Evolutionary conservation across 1,140 invertebrate genomes (phyloP).

Genomic region (Belonocnema kinseyi): DNA sequence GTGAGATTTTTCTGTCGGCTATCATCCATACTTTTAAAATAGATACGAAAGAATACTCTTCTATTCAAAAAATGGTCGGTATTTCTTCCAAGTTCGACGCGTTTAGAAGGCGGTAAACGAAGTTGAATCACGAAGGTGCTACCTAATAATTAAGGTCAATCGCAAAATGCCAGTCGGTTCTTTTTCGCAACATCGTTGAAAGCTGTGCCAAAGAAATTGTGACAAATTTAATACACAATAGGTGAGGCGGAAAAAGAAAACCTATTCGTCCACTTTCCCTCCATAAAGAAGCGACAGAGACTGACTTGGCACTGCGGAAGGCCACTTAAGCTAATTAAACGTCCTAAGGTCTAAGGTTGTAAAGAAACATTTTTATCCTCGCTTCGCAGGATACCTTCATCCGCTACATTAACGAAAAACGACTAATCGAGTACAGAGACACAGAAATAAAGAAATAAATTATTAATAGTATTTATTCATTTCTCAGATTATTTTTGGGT

Average conservation of each 20-base stretch:
- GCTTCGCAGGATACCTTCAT: slow-evolving; percentile 1
- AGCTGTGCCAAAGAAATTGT: slow-evolving; percentile 39
- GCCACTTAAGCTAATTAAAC: slow-evolving; percentile 44
- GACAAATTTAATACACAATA: slow-evolving; percentile 33
- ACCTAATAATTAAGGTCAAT: slow-evolving; percentile 59
- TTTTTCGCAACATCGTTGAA: slow-evolving; percentile 25
- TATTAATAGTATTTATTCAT: too few relatives aligned
- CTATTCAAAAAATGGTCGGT: not conserved
- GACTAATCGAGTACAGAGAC: not conserved
- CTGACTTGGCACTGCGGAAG: slow-evolving; percentile 49
- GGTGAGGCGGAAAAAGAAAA: slow-evolving; percentile 36
- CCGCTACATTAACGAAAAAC: not conserved
- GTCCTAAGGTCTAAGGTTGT: slow-evolving; percentile 27
- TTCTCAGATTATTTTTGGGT: too few relatives aligned
- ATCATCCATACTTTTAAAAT: too few relatives aligned
- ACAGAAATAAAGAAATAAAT: not conserved
- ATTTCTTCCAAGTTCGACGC: not conserved
- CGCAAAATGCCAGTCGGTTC: slow-evolving; percentile 52
- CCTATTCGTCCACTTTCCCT: slow-evolving; percentile 48
- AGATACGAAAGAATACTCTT: too few relatives aligned
- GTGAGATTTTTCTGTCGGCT: too few relatives aligned
- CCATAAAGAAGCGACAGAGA: slow-evolving; percentile 35
- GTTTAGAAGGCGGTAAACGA: slow-evolving; percentile 35
- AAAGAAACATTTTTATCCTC: slow-evolving; percentile 20
- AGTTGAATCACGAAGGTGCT: slow-evolving; percentile 69